Evolutionary conservation across 2,888 invertebrate genomes (phyloP).

Genomic region (Petrolisthes cinctipes): DNA sequence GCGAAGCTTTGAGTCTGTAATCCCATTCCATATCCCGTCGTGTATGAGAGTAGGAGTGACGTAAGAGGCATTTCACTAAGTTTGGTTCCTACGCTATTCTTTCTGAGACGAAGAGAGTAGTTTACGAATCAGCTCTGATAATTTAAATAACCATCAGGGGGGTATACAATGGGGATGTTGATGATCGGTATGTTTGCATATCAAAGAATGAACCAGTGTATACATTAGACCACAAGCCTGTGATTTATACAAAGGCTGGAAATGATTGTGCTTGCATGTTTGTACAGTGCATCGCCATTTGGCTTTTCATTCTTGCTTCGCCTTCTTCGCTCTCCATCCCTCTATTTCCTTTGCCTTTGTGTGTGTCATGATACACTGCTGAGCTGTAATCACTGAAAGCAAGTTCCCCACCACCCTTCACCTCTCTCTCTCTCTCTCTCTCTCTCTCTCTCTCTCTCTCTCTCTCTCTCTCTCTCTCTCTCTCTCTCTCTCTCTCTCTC

Average conservation of each 20-base stretch:
- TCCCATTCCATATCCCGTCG: no score
- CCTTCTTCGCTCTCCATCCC: not conserved
- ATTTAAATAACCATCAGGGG: no score
- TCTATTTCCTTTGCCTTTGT: not conserved
- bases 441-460: not conserved
- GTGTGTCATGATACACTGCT: not conserved
- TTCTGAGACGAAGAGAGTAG: no score
- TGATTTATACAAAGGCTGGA: not conserved
- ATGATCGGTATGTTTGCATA: conserved; percentile 14
- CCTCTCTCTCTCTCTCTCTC: not conserved
- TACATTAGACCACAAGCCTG: not conserved
- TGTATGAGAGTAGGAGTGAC: no score
- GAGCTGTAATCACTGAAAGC: not conserved
- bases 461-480: not conserved
- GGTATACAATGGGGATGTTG: not conserved
- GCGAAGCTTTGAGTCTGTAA: no score
- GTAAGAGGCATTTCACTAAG: no score
- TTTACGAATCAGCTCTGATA: no score
- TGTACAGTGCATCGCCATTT: not conserved
- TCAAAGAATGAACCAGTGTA: not conserved
- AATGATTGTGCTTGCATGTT: not conserved
- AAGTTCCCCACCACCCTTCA: not conserved
- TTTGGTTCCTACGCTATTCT: no score
- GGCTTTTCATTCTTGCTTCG: not conserved
- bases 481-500: not conserved